Percentiles rank a stretch among this genome's conserved stretches.
Conservation (phyloP, 2,888 invertebrate genomes). For the Eurytoma californica region DNA sequence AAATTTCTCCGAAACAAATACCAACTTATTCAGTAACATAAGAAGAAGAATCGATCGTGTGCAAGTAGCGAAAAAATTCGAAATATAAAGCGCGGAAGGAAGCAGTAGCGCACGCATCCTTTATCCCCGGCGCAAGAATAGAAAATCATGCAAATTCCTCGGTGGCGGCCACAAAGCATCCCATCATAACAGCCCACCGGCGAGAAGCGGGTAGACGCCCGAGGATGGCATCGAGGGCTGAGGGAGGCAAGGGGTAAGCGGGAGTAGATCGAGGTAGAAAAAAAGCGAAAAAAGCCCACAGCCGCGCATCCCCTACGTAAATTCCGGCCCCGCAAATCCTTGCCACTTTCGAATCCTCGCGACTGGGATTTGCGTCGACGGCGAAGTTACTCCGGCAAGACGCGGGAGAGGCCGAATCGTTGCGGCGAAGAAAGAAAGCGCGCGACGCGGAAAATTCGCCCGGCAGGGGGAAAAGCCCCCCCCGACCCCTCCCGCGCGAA, state of each 20-base stretch:
- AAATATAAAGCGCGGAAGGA: too few relatives aligned
- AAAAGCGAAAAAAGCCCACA: too few relatives aligned
- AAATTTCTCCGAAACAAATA: too few relatives aligned
- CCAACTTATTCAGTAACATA: too few relatives aligned
- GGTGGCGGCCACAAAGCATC: neutral
- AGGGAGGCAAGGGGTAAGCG: too few relatives aligned
- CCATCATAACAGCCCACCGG: slow-evolving; percentile 9
- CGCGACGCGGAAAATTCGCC: slow-evolving; percentile 25
- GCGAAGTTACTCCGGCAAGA: neutral
- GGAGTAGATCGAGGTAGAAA: too few relatives aligned
- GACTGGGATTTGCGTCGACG: slow-evolving; percentile 8
- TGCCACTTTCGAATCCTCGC: slow-evolving; percentile 10
- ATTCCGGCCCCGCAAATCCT: slow-evolving; percentile 29
- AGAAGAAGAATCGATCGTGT: too few relatives aligned
- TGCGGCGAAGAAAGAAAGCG: neutral
- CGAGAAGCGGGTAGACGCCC: neutral
- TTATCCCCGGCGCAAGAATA: neutral
- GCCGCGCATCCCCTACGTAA: neutral
- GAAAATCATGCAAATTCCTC: slow-evolving; percentile 2
- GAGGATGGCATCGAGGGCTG: neutral
- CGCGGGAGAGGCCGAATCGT: neutral
- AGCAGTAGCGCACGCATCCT: neutral
- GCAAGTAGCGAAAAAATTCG: too few relatives aligned
- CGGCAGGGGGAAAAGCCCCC: neutral
- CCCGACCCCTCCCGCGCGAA: too few relatives aligned